These are phyloP conservation scores for Gadus macrocephalus DNA, from an alignment of 2,113 vertebrate genomes.

Conservation along the genomic window DNA sequence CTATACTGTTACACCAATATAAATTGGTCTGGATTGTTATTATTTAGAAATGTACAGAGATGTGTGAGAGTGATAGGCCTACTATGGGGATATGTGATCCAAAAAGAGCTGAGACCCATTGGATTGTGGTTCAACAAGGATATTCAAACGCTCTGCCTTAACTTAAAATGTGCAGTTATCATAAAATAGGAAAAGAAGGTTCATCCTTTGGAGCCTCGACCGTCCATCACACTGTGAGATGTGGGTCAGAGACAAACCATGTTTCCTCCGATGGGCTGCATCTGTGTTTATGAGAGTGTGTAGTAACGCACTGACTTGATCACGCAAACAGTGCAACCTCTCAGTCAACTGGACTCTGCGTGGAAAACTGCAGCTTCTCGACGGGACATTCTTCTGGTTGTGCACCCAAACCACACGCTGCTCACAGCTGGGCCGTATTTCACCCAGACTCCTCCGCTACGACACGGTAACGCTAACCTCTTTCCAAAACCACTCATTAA, in stretches of 20 bases:
- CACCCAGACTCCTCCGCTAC: slow-evolving; percentile 35
- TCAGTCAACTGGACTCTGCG: slow-evolving; percentile 57
- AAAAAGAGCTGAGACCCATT: no score
- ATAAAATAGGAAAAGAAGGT: not conserved
- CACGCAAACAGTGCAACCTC: slow-evolving; percentile 56
- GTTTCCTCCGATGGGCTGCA: slow-evolving; percentile 18
- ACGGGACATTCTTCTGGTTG: slow-evolving; percentile 60
- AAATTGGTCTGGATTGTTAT: no score
- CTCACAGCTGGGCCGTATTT: slow-evolving; percentile 70
- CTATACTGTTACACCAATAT: no score
- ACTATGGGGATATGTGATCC: no score
- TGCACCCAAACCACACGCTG: slow-evolving; percentile 65
- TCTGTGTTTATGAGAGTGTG: slow-evolving; percentile 53
- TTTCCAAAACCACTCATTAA: slow-evolving; percentile 65
- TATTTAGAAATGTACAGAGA: no score
- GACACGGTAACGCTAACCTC: slow-evolving; percentile 23
- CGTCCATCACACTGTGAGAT: slow-evolving; percentile 32
- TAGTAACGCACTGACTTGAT: slow-evolving; percentile 54
- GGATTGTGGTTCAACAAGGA: no score
- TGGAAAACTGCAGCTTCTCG: slow-evolving; percentile 61
- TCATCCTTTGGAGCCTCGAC: not conserved
- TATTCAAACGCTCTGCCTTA: no score
- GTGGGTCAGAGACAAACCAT: not conserved
- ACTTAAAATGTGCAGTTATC: no score
- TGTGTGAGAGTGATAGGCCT: no score